A percentile compares a stretch with the other conserved stretches of the same genome.
Conservation (phyloP, 1,140 invertebrate species). For the Micrasema longulum region DNA sequence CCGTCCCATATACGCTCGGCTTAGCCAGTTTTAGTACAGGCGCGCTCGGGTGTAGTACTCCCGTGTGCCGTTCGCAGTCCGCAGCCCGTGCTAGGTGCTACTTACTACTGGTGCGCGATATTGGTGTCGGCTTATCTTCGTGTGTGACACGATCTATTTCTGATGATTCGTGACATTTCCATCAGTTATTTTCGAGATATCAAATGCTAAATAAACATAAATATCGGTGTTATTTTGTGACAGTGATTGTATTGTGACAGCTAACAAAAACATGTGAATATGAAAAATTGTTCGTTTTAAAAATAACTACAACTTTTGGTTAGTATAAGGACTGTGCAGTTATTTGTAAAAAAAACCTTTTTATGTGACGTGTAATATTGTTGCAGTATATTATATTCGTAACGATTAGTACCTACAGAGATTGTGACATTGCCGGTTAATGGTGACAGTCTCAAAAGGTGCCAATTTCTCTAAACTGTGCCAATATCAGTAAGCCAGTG, state of each 20-base stretch:
- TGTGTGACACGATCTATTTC: background rate
- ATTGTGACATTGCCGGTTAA: background rate
- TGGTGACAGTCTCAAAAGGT: too few species aligned
- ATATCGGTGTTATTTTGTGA: background rate
- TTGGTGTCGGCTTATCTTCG: slow-evolving; percentile 1
- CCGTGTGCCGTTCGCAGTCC: slow-evolving; percentile 57
- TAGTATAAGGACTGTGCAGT: too few species aligned
- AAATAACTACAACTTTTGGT: too few species aligned
- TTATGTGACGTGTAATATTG: background rate
- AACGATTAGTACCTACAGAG: too few species aligned
- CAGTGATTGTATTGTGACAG: slow-evolving; percentile 25
- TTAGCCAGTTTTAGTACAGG: slow-evolving; percentile 56
- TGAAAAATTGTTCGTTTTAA: slow-evolving; percentile 2
- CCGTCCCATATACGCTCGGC: slow-evolving; percentile 59
- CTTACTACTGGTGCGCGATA: slow-evolving; percentile 3
- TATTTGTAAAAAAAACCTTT: background rate
- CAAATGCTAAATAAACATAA: too few species aligned
- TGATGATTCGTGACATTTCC: background rate
- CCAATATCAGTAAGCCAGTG: background rate
- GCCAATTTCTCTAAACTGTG: slow-evolving; percentile 11
- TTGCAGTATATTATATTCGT: too few species aligned
- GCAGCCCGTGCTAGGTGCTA: slow-evolving; percentile 47
- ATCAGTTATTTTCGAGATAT: too few species aligned
- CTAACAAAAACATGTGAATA: slow-evolving; percentile 27
- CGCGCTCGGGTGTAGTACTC: slow-evolving; percentile 64